Base-by-base conservation (phyloP, 1,140 invertebrate genomes). In the Platyscapa corneri region DNA sequence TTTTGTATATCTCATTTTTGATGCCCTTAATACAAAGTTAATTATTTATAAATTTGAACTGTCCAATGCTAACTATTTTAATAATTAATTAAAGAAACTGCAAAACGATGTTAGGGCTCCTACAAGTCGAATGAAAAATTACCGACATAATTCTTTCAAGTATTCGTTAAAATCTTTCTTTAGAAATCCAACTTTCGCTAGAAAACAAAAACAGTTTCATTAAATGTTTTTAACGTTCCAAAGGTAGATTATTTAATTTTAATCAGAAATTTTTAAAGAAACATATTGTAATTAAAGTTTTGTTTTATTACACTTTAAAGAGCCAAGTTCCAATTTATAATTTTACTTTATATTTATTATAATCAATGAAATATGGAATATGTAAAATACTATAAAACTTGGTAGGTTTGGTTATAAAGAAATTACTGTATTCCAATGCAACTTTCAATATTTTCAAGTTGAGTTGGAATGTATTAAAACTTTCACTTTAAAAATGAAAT, bases 81-180 rank as follows among this genome's bases (percentile, higher is more conserved):
- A 42, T 70, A 8, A 74, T 74, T 74, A 74, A n/a, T 74, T 42
- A 39, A 42, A 74, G 67, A 5, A 65, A 12, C 34, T 37, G 67
- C 18, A 34, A 39, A 32, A 16, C 32, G 18, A 70, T 37, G 16
- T 34, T 37, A 70, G 67, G 12, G 5, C 12, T 70, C 32, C 16
- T 70, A 20, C 16, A 70, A 60, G 32, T 37, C 32, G 37, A 70
- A 70, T 70, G 67, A 70, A 70, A 70, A 70, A 70, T 70, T n/a
- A 70, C 32, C 32, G 16, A 70, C 14, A 37, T 70, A 70, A 37
- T 32, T 32, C 64, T 32, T 32, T 32, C 10, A 65, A 32, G 14
- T 8, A 3, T 70, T 37, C 32, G 16, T 70, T 37, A 23, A 30
- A 37, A 70, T 39, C 32, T 70, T 37, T 70, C 37, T 39, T 32